These are phyloP conservation scores for Pampusana beccarii DNA, from an alignment of 2,113 vertebrate species.

Conservation along the genomic window DNA sequence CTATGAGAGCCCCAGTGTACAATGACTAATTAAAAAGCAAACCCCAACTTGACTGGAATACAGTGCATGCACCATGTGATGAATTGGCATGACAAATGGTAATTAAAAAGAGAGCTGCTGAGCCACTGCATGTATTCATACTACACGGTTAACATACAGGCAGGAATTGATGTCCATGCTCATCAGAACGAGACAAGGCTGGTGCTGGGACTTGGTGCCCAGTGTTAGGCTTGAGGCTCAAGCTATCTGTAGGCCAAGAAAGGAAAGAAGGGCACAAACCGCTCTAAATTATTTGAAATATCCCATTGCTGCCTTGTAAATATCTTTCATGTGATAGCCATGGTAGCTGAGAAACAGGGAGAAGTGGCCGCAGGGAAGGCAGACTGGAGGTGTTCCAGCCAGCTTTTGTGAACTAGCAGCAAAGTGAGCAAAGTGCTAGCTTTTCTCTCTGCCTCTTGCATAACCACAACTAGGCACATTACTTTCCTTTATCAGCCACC, in stretches of 20 bases:
- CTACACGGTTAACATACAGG: rapidly evolving
- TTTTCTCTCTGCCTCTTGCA: not conserved
- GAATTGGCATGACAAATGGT: not conserved
- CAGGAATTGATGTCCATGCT: not conserved
- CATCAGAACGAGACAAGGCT: not conserved
- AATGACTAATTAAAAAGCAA: slow-evolving; percentile 47
- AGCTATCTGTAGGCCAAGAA: not conserved
- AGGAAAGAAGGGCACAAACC: not conserved
- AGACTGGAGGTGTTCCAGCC: not conserved
- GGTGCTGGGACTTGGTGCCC: not conserved
- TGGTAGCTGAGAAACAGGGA: not conserved
- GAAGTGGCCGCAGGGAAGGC: not conserved
- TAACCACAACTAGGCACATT: not conserved
- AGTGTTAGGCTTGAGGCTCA: not conserved
- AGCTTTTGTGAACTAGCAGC: not conserved
- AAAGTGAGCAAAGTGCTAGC: not conserved
- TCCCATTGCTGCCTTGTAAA: not conserved
- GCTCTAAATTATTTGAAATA: not conserved
- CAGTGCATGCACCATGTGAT: not conserved
- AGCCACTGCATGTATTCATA: not conserved
- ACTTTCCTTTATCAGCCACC: slow-evolving; percentile 17
- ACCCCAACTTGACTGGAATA: slow-evolving; percentile 30
- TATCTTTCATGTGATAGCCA: not conserved
- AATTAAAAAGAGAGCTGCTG: not conserved
- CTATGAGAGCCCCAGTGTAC: not conserved